A percentile compares a stretch with the other conserved stretches of the same genome.
phyloP scores from a whole-genome alignment of 2,888 invertebrate genomes.

The Sturmia bella region DNA sequence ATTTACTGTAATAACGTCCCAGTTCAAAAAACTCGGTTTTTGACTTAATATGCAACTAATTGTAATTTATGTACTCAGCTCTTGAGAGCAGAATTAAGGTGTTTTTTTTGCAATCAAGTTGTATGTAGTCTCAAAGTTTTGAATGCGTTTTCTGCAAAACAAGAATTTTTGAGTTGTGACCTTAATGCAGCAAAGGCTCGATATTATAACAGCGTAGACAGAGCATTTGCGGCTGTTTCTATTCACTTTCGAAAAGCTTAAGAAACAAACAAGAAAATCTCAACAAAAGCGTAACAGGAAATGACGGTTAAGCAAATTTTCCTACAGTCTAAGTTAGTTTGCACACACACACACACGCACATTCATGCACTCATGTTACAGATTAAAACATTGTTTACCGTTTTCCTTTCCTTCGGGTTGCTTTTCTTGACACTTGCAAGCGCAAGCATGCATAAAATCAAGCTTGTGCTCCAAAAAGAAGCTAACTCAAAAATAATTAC shows the following conservation, averaged over 20 bases:
- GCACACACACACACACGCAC: conserved; percentile 4
- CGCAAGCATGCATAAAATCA: neutral
- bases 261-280: conserved; percentile 49
- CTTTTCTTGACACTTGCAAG: neutral
- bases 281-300: conserved; percentile 61
- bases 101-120: no score
- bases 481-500: neutral
- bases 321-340: conserved; percentile 43
- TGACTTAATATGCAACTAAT: no score
- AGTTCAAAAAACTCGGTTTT: no score
- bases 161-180: no score
- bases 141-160: no score
- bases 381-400: neutral
- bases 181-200: no score
- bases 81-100: no score
- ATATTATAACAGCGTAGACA: conserved; percentile 13
- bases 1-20: no score
- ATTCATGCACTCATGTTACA: conserved; percentile 3
- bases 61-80: no score
- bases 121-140: no score
- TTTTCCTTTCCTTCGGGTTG: conserved; percentile 3
- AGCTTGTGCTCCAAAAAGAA: conserved; percentile 2
- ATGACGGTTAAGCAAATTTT: conserved; percentile 62
- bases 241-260: conserved; percentile 26
- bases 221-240: neutral